Evolutionary conservation across 2,797 vertebrate species (phyloP).

Genomic region (Bradypodion pumilum): DNA sequence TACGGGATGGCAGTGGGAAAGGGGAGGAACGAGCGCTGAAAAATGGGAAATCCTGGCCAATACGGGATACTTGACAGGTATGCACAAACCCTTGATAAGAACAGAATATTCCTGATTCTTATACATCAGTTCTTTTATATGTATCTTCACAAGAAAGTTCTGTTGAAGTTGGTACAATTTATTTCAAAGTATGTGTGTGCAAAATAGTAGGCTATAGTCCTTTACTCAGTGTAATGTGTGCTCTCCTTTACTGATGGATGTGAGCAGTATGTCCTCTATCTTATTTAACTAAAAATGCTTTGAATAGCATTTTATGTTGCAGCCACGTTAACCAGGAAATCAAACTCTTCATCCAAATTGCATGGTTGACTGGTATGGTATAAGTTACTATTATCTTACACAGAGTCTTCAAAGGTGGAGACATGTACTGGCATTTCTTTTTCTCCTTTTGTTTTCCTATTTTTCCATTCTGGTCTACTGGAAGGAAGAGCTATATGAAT

Average conservation of each 20-base stretch:
- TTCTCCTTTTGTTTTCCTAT: too few relatives aligned
- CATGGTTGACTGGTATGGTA: constrained; percentile 29
- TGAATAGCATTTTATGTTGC: neutral
- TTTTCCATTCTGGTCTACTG: constrained; percentile 17
- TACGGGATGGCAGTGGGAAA: too few relatives aligned
- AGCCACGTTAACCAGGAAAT: constrained; percentile 12
- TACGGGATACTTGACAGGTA: too few relatives aligned
- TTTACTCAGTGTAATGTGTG: neutral
- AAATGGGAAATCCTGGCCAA: too few relatives aligned
- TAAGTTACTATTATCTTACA: constrained; percentile 47
- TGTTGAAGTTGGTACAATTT: neutral
- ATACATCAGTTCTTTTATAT: neutral
- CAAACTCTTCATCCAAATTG: constrained; percentile 32
- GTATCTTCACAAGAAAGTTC: neutral
- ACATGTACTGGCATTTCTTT: constrained; percentile 48
- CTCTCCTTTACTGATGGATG: neutral
- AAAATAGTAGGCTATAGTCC: neutral
- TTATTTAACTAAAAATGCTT: neutral
- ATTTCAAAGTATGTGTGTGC: neutral
- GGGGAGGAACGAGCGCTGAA: too few relatives aligned
- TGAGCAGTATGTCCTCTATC: neutral
- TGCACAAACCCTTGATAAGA: constrained; percentile 26
- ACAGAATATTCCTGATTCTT: neutral
- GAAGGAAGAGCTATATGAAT: constrained; percentile 45
- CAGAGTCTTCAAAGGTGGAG: neutral